Evolutionary conservation across 2,797 vertebrate species (phyloP), one percentile per base, ranked within the genome.

Genomic region (Bradypodion ventrale): DNA sequence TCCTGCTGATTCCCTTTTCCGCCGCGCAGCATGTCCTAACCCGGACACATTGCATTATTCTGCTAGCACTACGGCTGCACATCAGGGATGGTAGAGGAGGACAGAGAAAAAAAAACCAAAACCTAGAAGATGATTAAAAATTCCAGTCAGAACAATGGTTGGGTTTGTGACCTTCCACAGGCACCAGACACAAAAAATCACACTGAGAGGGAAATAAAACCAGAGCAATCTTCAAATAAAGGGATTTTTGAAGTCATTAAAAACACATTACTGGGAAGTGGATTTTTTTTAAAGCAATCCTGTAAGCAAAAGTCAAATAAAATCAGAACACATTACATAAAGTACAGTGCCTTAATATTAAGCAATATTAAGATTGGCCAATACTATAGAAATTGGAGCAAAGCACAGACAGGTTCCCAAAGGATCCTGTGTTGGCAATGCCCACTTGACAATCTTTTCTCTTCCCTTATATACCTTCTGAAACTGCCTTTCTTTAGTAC

Each of bases 61-160:
- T 73, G 90, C 88, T 92, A 91, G 79, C 63, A 19, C 92, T 92
- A 92, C 92, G 89, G 83, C 85, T 86, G 86, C 88, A 87, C 91
- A 87, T 91, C 90, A 91, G 92, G 90, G 69, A 92, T 85, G 73
- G 81, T 84, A 12, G 63, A 59, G 10, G 23, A 37, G 25, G 35
- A 7, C 32, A 23, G 10, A 78, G 4, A 37, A 52, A 42, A 49
- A 46, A 37, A n/a, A n/a, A 63, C 10, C 19, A 2, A 8, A 29
- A 68, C 35, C 7, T 25, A 35, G 23, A 65, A 89, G 84, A 56
- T 63, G 78, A 91, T 87, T 89, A 82, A 87, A 85, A 91, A 83
- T 83, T 91, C 87, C 86, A 84, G 74, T 87, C 91, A 91, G 83
- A 92, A 73, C 76, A 75, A 70, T 83, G 52, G 70, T 82, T 89